These are phyloP conservation scores for Diaphora mendica DNA, from an alignment of 2,888 invertebrate genomes.

Conservation along the genomic window DNA sequence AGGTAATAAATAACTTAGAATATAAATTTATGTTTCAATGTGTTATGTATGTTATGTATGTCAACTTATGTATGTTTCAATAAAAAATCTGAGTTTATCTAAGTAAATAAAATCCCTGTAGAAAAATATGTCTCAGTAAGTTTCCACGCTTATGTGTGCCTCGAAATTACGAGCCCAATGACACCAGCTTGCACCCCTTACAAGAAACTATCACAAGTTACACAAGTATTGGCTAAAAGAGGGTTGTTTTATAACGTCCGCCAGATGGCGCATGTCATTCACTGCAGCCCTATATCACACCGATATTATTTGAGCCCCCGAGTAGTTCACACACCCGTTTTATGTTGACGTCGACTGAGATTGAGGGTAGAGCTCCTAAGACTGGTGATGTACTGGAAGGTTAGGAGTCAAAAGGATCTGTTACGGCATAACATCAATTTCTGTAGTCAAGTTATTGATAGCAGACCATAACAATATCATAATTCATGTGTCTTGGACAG, in stretches of 20 bases:
- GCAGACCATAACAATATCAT: conserved; percentile 79
- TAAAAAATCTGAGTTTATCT: not conserved
- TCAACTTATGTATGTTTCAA: not conserved
- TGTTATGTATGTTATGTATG: no score
- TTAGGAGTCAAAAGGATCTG: conserved; percentile 83
- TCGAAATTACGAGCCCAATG: conserved; percentile 39
- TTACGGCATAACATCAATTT: conserved; percentile 78
- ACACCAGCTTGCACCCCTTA: conserved; percentile 64
- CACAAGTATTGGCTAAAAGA: conserved; percentile 74
- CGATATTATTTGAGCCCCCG: conserved; percentile 52
- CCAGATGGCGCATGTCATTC: conserved; percentile 84
- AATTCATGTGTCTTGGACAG: conserved; percentile 62
- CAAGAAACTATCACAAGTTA: conserved; percentile 79
- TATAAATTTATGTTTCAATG: no score
- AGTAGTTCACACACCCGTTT: conserved; percentile 23
- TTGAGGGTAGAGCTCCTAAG: conserved; percentile 47
- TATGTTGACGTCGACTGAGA: not conserved
- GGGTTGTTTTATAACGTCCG: conserved; percentile 81
- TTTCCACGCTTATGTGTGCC: conserved; percentile 3
- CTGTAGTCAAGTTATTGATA: conserved; percentile 73
- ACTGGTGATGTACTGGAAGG: conserved; percentile 67
- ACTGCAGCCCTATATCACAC: conserved; percentile 69
- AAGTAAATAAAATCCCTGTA: not conserved
- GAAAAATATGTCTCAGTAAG: conserved; percentile 10
- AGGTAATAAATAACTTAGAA: no score